phyloP scores from a whole-genome alignment of 2,888 invertebrate species.

The Chrysodeixis includens region DNA sequence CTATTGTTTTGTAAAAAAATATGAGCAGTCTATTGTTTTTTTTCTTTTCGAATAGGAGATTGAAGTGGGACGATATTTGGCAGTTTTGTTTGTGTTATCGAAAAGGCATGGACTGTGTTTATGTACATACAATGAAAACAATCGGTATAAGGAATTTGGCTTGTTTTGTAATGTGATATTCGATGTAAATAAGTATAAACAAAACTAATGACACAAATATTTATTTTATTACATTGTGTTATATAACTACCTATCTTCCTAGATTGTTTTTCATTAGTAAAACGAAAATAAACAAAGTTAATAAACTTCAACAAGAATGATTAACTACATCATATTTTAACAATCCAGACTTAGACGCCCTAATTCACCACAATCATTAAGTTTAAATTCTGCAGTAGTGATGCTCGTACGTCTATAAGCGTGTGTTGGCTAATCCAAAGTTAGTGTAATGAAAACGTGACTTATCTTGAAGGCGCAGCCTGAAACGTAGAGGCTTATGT shows the following conservation, averaged over 20 bases:
- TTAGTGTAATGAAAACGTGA: constrained; percentile 82
- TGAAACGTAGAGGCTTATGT: constrained; percentile 66
- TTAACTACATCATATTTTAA: too few relatives aligned
- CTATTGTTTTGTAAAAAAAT: background rate
- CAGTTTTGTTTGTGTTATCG: background rate
- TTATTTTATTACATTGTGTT: too few relatives aligned
- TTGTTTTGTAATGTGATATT: background rate
- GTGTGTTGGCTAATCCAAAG: constrained; percentile 69
- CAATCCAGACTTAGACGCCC: constrained; percentile 11
- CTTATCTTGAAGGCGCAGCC: constrained; percentile 77
- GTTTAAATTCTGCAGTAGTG: constrained; percentile 23
- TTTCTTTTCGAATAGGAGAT: background rate
- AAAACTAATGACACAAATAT: too few relatives aligned
- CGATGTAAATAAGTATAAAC: background rate
- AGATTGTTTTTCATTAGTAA: background rate
- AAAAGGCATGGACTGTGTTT: background rate
- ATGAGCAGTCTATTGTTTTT: background rate
- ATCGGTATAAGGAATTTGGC: background rate
- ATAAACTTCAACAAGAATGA: too few relatives aligned
- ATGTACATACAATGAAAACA: background rate
- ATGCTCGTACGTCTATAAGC: constrained; percentile 42
- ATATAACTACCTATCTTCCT: background rate
- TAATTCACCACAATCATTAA: constrained; percentile 13
- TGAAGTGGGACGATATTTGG: background rate
- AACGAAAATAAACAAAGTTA: background rate